Evolutionary conservation across 2,888 invertebrate genomes (phyloP).

Genomic region (Tetramorium bicarinatum): DNA sequence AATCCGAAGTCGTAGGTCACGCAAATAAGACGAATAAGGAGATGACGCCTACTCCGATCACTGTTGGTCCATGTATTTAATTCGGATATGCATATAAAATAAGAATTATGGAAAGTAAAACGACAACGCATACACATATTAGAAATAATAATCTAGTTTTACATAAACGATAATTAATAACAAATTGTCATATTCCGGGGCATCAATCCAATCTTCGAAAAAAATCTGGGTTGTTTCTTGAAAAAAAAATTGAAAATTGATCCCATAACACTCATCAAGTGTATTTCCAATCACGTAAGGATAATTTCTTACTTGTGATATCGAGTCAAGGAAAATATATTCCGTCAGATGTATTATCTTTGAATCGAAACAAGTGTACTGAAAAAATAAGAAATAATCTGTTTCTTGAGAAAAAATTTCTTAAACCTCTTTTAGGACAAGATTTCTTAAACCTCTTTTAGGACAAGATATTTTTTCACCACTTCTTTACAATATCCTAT

Average conservation of each 20-base stretch:
- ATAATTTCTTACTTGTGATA: neutral
- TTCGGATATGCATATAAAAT: neutral
- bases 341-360: neutral
- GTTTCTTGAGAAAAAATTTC: neutral
- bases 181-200: neutral
- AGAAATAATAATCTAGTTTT: neutral
- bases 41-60: conserved; percentile 19
- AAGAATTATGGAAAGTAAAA: neutral
- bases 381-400: neutral
- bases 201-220: neutral
- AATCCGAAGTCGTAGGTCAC: conserved; percentile 58
- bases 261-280: neutral
- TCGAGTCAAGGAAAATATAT: neutral
- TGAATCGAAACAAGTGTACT: neutral
- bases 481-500: neutral
- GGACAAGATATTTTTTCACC: neutral
- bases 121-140: neutral
- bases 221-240: neutral
- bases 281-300: neutral
- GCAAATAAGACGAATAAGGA: conserved; percentile 42
- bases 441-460: no score
- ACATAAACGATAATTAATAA: neutral
- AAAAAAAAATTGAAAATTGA: neutral
- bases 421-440: neutral
- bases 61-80: conserved; percentile 1